Evolutionary conservation across 2,888 invertebrate genomes (phyloP).

Genomic region (Lamproptera curius): DNA sequence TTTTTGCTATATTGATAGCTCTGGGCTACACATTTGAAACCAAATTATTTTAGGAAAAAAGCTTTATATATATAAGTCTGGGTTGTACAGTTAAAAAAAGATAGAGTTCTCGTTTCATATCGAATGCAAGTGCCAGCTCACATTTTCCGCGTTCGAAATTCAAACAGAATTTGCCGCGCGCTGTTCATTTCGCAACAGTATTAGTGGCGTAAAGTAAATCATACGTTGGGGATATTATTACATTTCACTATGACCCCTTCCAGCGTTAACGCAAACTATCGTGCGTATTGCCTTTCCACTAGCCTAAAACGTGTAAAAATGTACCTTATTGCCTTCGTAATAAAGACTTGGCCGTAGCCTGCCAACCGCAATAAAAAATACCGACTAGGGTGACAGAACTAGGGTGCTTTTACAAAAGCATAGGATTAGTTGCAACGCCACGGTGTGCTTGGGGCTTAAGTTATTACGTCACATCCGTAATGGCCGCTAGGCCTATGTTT

Average conservation of each 20-base stretch:
- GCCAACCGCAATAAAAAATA: background rate
- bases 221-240: constrained; percentile 30
- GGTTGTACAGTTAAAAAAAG: too few relatives aligned
- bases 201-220: constrained; percentile 16
- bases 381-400: constrained; percentile 45
- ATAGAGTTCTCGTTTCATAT: too few relatives aligned
- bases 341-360: background rate
- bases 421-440: constrained; percentile 55
- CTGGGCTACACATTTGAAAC: too few relatives aligned
- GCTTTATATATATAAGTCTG: too few relatives aligned
- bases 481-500: constrained; percentile 35
- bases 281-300: background rate
- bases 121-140: too few relatives aligned
- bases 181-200: constrained; percentile 15
- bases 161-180: constrained; percentile 1
- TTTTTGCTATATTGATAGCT: too few relatives aligned
- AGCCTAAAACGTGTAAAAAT: background rate
- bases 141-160: background rate
- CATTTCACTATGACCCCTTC: constrained; percentile 29
- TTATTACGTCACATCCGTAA: constrained; percentile 63
- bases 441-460: constrained; percentile 62
- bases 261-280: constrained; percentile 6
- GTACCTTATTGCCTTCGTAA: background rate
- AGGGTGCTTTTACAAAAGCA: constrained; percentile 59
- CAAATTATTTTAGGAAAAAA: too few relatives aligned